phyloP scores from a whole-genome alignment of 2,797 vertebrate genomes.

The Spinus pinus region DNA sequence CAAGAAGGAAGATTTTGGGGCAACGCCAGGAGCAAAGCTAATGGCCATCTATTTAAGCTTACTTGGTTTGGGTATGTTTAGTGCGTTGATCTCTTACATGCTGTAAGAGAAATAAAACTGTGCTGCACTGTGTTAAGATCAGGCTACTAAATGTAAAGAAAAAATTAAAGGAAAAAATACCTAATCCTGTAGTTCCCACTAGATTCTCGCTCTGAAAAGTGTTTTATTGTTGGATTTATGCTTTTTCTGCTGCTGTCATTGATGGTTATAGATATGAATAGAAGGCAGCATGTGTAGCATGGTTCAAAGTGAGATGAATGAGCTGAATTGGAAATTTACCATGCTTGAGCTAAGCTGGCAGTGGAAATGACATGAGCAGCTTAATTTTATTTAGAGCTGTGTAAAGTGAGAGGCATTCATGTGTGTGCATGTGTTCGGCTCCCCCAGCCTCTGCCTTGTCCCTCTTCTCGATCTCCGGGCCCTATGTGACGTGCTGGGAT shows the following conservation, averaged over 20 bases:
- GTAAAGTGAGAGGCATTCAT: not conserved
- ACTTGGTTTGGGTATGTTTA: not conserved
- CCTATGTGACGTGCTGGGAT: not conserved
- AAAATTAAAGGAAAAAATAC: not conserved
- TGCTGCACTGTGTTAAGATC: not conserved
- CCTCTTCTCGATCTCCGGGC: not conserved
- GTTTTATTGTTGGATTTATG: not conserved
- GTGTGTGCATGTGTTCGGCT: not conserved
- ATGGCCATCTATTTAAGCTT: not conserved
- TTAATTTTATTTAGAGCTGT: constrained; percentile 22
- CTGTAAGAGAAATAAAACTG: not conserved
- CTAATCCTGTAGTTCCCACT: not conserved
- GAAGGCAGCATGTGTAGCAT: not conserved
- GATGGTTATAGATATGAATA: not conserved
- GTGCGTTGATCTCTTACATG: rapidly evolving
- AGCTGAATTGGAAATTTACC: not conserved
- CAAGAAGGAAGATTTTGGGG: not conserved
- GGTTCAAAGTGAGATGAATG: constrained; percentile 18
- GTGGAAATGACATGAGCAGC: not conserved
- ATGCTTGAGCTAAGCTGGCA: constrained; percentile 3
- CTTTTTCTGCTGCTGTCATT: not conserved
- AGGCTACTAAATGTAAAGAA: not conserved
- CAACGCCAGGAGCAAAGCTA: not conserved
- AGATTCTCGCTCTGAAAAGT: not conserved
- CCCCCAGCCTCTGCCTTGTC: not conserved